Base-by-base conservation (phyloP, 2,888 invertebrate genomes). In the Agelastica alni region DNA sequence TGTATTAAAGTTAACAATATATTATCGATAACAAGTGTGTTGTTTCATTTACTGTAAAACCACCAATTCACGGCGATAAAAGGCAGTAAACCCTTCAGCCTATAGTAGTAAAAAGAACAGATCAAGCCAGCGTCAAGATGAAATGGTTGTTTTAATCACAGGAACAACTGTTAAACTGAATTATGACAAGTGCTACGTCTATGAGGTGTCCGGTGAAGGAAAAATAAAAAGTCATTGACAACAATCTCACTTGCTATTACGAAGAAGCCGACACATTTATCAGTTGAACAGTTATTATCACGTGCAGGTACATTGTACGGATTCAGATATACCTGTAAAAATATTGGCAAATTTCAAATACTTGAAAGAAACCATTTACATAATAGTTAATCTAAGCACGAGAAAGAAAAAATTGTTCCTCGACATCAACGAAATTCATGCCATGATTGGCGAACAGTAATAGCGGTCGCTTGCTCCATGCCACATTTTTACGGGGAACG, bases 201-300 rank as follows among this genome's bases (percentile, higher is more conserved):
- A 61, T 46, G 53, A 58, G 48, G 58, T 65, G 34, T 54, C 53
- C 17, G 53, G 47, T 48, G 56, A 61, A 52, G 55, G 53, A 57
- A 56, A 63, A 64, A 34, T 54, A 60, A 59, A 61, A n/a, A 55
- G 18, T 32, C 2, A 58, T 63, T 36, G 59, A 59, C 28, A 43
- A 62, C 16, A 57, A 62, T 37, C 43, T 59, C 9, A 47, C 53
- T 26, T 61, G 61, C 39, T 51, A 61, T 43, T 48, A 55, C 10
- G 54, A 67, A 60, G 65, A 67, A 55, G 64, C 62, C 13, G 66
- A 65, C 42, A 64, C 61, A 49, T 60, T 28, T 45, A 41, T 28
- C 61, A 63, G 41, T 59, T 68, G 4, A 52, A 65, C 32, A 26
- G 32, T 39, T 59, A 64, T 42, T 63, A 61, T 46, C 52, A 58